Evolutionary conservation across 2,888 invertebrate species (phyloP).

Genomic region (Thereva unica): DNA sequence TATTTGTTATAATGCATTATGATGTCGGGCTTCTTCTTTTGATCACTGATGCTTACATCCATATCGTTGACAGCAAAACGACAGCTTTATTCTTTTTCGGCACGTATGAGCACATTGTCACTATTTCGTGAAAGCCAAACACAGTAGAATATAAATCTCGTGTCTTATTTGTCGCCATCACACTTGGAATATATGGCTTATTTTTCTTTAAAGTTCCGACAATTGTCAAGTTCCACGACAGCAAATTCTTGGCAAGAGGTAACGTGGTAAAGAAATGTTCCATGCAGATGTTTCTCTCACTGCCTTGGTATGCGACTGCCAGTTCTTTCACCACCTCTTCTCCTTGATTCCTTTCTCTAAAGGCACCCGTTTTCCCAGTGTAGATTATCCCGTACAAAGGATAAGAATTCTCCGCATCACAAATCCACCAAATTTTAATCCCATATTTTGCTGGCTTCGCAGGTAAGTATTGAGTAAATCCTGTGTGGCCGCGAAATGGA

Average conservation of each 20-base stretch:
- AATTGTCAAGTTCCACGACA: conserved; percentile 3
- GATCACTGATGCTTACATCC: too few relatives aligned
- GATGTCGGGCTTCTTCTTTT: too few relatives aligned
- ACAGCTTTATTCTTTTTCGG: conserved; percentile 41
- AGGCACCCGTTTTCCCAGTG: too few relatives aligned
- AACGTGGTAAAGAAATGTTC: too few relatives aligned
- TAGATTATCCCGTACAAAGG: too few relatives aligned
- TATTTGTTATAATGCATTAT: conserved; percentile 30
- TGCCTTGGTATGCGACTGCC: too few relatives aligned
- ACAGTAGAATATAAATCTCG: conserved; percentile 41
- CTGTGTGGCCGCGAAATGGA: conserved; percentile 45
- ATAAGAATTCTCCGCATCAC: conserved; percentile 4
- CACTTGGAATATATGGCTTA: conserved; percentile 12
- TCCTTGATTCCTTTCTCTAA: neutral
- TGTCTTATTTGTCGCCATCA: conserved; percentile 12
- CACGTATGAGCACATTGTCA: conserved; percentile 39
- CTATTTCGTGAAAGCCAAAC: conserved; percentile 41
- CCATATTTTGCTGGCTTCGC: conserved; percentile 11
- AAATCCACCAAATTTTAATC: conserved; percentile 14
- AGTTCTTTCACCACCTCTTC: neutral
- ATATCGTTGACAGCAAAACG: conserved; percentile 30
- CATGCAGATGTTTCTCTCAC: too few relatives aligned
- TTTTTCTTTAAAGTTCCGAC: neutral
- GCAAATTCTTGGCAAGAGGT: conserved; percentile 1
- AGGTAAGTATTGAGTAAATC: conserved; percentile 44